Conservation (phyloP, 1,140 invertebrate genomes). For the Caenorhabditis tropicalis region DNA sequence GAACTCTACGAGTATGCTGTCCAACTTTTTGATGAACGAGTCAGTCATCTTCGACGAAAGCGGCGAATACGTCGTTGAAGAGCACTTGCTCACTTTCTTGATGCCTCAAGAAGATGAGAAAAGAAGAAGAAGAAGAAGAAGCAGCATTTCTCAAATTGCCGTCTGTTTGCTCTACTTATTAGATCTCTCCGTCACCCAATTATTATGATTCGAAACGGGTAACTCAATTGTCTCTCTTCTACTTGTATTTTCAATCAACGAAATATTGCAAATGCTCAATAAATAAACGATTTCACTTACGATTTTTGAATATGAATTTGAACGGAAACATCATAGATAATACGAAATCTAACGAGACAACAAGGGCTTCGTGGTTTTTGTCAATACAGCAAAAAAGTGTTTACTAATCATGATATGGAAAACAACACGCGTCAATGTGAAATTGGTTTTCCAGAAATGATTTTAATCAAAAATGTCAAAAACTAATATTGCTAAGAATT, state of each 20-base stretch:
- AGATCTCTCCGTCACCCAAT: constrained; percentile 24
- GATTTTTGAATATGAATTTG: not conserved
- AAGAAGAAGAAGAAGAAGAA: not conserved
- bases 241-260: constrained; percentile 17
- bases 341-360: too few species aligned
- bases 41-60: constrained; percentile 75
- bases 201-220: constrained; percentile 44
- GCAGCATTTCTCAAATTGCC: constrained; percentile 40
- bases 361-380: too few species aligned
- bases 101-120: not conserved
- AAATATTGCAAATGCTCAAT: constrained; percentile 14
- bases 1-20: constrained; percentile 92
- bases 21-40: constrained; percentile 84
- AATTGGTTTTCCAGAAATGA: too few species aligned
- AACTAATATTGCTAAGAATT: too few species aligned
- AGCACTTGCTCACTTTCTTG: not conserved
- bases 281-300: not conserved
- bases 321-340: too few species aligned
- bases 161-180: constrained; percentile 39
- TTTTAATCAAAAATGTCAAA: too few species aligned
- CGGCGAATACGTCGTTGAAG: constrained; percentile 11
- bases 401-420: too few species aligned
- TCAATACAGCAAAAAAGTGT: too few species aligned
- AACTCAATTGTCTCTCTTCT: constrained; percentile 19
- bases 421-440: too few species aligned